A percentile compares a stretch with the other conserved stretches of the same genome.
Conservation (phyloP, 2,797 vertebrate genomes). For the Poeciliopsis presidionis region DNA sequence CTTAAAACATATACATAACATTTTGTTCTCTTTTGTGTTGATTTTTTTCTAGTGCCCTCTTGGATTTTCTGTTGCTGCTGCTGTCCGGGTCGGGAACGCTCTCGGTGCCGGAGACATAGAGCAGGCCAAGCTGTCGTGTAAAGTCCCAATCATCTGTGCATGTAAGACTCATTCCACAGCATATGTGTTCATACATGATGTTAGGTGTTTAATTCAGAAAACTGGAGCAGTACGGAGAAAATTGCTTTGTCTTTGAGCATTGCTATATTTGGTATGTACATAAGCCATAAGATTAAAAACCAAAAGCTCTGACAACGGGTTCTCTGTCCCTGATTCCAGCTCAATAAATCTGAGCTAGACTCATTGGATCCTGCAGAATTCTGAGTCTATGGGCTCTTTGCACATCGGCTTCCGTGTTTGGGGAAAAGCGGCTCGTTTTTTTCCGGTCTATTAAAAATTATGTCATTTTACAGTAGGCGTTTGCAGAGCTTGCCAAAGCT, state of each 20-base stretch:
- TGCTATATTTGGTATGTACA: neutral
- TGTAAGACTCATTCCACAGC: constrained; percentile 63
- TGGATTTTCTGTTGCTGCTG: constrained; percentile 86
- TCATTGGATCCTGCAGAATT: neutral
- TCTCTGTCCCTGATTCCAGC: neutral
- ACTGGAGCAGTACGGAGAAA: neutral
- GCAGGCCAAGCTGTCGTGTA: constrained; percentile 85
- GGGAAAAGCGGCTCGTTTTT: no score
- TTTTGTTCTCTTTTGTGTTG: neutral
- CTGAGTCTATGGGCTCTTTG: neutral
- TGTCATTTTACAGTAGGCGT: no score
- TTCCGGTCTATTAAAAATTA: no score
- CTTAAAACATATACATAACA: no score
- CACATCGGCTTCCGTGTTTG: no score
- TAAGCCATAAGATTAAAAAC: constrained; percentile 1
- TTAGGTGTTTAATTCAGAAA: neutral
- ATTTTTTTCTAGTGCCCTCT: constrained; percentile 79
- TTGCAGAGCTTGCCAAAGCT: no score
- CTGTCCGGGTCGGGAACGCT: constrained; percentile 89
- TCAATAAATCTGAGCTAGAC: neutral
- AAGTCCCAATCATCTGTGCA: constrained; percentile 81
- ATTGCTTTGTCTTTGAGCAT: neutral
- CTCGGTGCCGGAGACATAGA: constrained; percentile 86
- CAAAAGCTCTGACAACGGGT: neutral
- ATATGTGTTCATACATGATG: neutral